phyloP scores from a whole-genome alignment of 1,140 invertebrate genomes.

The Micrasema longulum region DNA sequence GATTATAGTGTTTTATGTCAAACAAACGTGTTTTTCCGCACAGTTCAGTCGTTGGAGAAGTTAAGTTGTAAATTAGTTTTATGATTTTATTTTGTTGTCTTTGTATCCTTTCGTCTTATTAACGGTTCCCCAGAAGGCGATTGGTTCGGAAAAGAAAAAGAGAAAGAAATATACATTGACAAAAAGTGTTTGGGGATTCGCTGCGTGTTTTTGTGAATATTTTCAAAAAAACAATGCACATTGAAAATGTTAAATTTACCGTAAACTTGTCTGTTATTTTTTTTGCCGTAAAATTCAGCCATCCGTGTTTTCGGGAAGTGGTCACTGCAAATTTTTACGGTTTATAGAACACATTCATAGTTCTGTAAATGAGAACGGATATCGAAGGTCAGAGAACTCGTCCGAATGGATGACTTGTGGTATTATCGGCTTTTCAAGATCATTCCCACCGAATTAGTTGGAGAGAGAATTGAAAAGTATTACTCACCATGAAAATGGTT shows the following conservation, averaged over 20 bases:
- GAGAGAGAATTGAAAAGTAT: not conserved
- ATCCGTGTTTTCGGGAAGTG: slow-evolving; percentile 6
- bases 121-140: not conserved
- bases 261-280: not conserved
- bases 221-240: not conserved
- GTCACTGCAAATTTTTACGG: not conserved
- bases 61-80: too few relatives aligned
- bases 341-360: too few relatives aligned
- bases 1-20: too few relatives aligned
- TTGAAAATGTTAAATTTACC: not conserved
- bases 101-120: too few relatives aligned
- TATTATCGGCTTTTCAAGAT: not conserved
- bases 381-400: not conserved
- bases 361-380: too few relatives aligned
- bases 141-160: not conserved
- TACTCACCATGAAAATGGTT: not conserved
- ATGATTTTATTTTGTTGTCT: too few relatives aligned
- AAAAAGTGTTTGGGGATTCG: not conserved
- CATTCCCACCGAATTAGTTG: not conserved
- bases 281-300: slow-evolving; percentile 3
- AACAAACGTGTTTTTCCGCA: too few relatives aligned
- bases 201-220: not conserved
- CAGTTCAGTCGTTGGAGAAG: too few relatives aligned
- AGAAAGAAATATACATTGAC: not conserved
- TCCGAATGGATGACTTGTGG: not conserved